Base-by-base conservation (phyloP, 2,888 invertebrate species). In the Cosmia pyralina region DNA sequence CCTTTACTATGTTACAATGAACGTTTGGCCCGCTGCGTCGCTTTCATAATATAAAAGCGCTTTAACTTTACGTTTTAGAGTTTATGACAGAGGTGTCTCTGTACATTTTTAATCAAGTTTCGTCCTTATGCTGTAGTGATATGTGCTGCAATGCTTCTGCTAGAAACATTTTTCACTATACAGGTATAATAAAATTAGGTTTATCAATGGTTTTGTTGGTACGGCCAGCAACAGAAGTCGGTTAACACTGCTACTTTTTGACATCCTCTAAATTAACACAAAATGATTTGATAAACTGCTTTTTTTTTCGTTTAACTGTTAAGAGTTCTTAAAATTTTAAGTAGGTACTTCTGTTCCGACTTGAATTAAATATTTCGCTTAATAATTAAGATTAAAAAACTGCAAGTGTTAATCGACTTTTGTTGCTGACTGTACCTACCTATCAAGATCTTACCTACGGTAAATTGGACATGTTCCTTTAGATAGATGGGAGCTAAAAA, bases 31-130 rank as follows among this genome's bases (percentile, higher is more conserved):
- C 38, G 59, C 22, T 55, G 53, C 55, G 44, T 71, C 63, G 53
- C 66, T 72, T 78, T 70, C n/a, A 19, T 66, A 62, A 57, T 64
- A 71, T 69, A 66, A 78, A 78, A 82, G 65, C 70, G 52, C 68
- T 82, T 63, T 60, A 77, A 75, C 69, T 69, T 73, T 53, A 28
- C 52, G 48, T 58, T 38, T n/a, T 53, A 66, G 38, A 41, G 48
- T 58, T 38, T n/a, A 41, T 67, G 17, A 22, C 52, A 58, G 50
- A 74, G 58, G 60, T 71, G 57, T 62, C 55, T 72, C 58, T 69
- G 62, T 77, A 64, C 41, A 69, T 75, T 73, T 73, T 46, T 72
- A 64, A 82, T 75, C 48, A 60, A 67, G 78, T 75, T 75, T 52
- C 38, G 11, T 17, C 22, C 10, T 50, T 62, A 19, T 19, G 28